Evolutionary conservation across 2,113 vertebrate genomes (phyloP).

Genomic region (Alligator sinensis): DNA sequence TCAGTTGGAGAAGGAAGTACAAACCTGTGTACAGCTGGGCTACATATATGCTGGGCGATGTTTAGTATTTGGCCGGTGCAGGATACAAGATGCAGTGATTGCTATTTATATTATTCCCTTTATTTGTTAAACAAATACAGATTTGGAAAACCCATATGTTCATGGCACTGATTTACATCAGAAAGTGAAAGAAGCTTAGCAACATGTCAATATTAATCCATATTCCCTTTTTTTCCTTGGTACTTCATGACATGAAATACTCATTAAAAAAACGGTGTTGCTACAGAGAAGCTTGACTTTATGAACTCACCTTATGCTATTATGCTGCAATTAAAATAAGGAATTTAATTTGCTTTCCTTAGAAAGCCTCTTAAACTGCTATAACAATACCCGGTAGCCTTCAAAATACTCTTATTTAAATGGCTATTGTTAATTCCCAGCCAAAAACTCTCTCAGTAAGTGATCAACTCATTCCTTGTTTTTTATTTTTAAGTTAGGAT

Average conservation of each 20-base stretch:
- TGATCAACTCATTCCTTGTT: background rate
- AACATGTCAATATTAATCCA: background rate
- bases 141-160: background rate
- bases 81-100: background rate
- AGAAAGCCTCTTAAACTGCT: background rate
- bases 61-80: too few species aligned
- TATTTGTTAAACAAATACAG: background rate
- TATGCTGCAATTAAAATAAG: rapidly evolving
- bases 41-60: too few species aligned
- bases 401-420: background rate
- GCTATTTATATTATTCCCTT: background rate
- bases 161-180: background rate
- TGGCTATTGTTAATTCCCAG: background rate
- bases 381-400: background rate
- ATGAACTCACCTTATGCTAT: background rate
- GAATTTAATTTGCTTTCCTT: background rate
- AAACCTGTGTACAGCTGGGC: too few species aligned
- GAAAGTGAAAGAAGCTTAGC: background rate
- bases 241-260: background rate
- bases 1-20: too few species aligned
- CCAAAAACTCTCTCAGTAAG: background rate
- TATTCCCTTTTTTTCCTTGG: background rate
- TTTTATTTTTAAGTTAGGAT: background rate
- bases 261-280: background rate
- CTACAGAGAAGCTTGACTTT: background rate